Evolutionary conservation across 1,140 invertebrate genomes (phyloP).

Genomic region (Diprion similis): DNA sequence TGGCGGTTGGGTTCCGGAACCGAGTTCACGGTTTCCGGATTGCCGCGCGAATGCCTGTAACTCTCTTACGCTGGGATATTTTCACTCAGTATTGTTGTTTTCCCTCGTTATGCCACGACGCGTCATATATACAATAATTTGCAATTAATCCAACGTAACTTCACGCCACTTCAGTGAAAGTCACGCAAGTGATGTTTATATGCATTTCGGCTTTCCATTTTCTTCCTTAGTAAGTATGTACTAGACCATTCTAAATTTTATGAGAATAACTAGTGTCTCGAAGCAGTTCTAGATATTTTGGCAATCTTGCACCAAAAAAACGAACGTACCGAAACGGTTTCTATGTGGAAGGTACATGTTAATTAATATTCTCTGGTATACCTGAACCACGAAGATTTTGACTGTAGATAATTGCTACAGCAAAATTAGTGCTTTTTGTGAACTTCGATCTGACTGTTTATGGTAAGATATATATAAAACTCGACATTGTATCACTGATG

Average conservation of each 20-base stretch:
- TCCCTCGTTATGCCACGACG: not conserved
- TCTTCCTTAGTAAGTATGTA: too few species aligned
- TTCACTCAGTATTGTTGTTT: not conserved
- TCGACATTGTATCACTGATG: too few species aligned
- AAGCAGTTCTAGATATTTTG: not conserved
- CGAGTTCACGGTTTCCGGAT: conserved; percentile 2
- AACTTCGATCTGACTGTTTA: too few species aligned
- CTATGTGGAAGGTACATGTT: too few species aligned
- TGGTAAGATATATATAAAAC: too few species aligned
- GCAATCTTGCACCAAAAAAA: not conserved
- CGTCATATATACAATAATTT: not conserved
- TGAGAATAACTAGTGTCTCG: not conserved
- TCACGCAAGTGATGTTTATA: not conserved
- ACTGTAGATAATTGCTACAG: too few species aligned
- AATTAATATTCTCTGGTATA: too few species aligned
- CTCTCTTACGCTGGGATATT: not conserved
- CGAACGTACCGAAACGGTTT: too few species aligned
- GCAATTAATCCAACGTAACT: not conserved
- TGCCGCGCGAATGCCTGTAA: not conserved
- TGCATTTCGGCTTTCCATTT: too few species aligned
- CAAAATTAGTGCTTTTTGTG: too few species aligned
- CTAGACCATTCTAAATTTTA: too few species aligned
- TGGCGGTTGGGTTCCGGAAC: not conserved
- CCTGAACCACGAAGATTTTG: too few species aligned
- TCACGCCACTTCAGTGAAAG: not conserved